These are phyloP conservation scores for Mizuhopecten yessoensis DNA, from an alignment of 1,140 invertebrate genomes.

Conservation along the genomic window DNA sequence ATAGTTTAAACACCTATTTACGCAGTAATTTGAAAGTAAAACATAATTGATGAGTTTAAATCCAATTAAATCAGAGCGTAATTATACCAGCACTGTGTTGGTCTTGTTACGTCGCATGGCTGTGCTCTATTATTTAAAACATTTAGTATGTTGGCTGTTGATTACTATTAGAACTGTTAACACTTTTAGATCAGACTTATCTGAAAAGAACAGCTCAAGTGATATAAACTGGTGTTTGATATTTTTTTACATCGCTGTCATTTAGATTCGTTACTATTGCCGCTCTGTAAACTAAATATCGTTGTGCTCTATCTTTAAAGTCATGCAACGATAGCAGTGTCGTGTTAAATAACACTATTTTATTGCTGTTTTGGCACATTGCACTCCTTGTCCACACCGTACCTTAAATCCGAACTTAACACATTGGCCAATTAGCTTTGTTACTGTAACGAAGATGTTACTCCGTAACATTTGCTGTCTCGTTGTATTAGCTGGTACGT, in stretches of 20 bases:
- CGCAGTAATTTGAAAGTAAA: neutral
- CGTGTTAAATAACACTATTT: neutral
- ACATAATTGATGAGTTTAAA: slow-evolving; percentile 11
- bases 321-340: neutral
- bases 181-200: neutral
- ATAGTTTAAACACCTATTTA: neutral
- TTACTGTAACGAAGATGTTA: too few relatives aligned
- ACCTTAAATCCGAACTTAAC: neutral
- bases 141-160: neutral
- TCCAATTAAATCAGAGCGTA: neutral
- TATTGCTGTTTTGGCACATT: neutral
- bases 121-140: neutral
- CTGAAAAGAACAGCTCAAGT: neutral
- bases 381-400: neutral
- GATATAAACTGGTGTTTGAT: neutral
- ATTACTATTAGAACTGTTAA: neutral
- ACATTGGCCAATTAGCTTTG: neutral
- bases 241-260: neutral
- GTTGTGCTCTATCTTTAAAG: neutral
- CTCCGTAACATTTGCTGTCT: too few relatives aligned
- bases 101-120: neutral
- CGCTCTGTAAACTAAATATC: neutral
- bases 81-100: neutral
- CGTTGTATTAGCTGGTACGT: too few relatives aligned
- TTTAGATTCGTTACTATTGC: neutral